Conservation (phyloP, 2,797 vertebrate species). For the Zalophus californianus region DNA sequence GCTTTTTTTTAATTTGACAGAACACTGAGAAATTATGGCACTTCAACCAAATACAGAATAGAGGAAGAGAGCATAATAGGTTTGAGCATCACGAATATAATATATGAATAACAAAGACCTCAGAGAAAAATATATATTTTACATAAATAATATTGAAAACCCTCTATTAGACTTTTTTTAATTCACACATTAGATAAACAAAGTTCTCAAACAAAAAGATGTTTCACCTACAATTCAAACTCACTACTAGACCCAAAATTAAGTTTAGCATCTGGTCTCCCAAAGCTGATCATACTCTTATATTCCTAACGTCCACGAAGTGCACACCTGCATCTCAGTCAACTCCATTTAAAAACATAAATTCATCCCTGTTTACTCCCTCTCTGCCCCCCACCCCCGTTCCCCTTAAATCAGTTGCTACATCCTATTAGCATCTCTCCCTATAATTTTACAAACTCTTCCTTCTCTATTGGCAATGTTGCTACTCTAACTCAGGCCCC, state of each 20-base stretch:
- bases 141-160: slow-evolving; percentile 33
- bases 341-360: not conserved
- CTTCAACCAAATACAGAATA: not conserved
- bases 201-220: not conserved
- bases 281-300: not conserved
- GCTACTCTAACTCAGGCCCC: not conserved
- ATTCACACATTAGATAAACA: slow-evolving; percentile 7
- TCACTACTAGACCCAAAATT: slow-evolving; percentile 25
- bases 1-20: not conserved
- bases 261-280: not conserved
- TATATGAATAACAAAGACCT: not conserved
- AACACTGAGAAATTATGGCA: not conserved
- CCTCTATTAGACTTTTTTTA: not conserved
- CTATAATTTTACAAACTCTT: slow-evolving; percentile 42
- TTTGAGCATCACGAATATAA: not conserved
- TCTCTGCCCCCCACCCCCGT: not conserved
- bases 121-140: not conserved
- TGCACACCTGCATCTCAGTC: not conserved
- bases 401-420: not conserved
- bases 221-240: not conserved
- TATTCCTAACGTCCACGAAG: not conserved
- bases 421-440: not conserved
- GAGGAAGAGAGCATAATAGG: not conserved
- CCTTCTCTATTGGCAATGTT: not conserved
- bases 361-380: not conserved